Percentiles rank a stretch among this genome's conserved stretches.
Evolutionary conservation across 2,888 invertebrate genomes (phyloP).

Genomic region (Platypus cylindrus): DNA sequence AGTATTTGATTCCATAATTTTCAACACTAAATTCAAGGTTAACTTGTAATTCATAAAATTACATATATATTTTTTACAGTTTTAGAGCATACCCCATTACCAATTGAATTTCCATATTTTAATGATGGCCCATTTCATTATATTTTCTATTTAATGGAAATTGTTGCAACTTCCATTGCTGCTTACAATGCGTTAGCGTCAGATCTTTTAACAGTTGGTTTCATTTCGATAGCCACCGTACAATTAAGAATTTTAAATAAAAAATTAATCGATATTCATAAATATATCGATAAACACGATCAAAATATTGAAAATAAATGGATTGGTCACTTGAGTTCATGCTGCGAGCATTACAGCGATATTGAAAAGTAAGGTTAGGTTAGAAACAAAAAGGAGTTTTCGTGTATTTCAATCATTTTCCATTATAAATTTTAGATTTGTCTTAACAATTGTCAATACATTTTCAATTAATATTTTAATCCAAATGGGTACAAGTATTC

Average conservation of each 20-base stretch:
- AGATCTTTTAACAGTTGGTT: conserved; percentile 3
- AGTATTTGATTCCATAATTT: too few relatives aligned
- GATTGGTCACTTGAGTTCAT: conserved; percentile 1
- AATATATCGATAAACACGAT: neutral
- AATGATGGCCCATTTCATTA: conserved; percentile 6
- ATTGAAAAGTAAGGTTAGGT: conserved; percentile 6
- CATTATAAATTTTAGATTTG: conserved; percentile 11
- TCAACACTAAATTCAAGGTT: too few relatives aligned
- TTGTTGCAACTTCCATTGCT: neutral
- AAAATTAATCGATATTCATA: conserved; percentile 1
- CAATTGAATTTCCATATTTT: conserved; percentile 6
- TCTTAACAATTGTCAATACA: conserved; percentile 3
- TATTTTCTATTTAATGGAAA: conserved; percentile 4
- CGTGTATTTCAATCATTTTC: conserved; percentile 3
- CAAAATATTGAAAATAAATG: neutral
- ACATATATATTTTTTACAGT: conserved; percentile 1
- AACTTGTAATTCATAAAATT: neutral
- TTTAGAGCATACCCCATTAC: conserved; percentile 3
- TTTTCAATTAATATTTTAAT: conserved; percentile 11
- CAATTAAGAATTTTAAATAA: conserved; percentile 5
- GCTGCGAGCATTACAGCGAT: conserved; percentile 5
- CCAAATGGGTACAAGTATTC: conserved; percentile 8
- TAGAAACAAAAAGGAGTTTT: neutral
- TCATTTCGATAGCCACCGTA: conserved; percentile 1
- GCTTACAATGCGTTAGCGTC: neutral